Evolutionary conservation across 2,888 invertebrate genomes (phyloP).

Genomic region (Odontomyia ornata): DNA sequence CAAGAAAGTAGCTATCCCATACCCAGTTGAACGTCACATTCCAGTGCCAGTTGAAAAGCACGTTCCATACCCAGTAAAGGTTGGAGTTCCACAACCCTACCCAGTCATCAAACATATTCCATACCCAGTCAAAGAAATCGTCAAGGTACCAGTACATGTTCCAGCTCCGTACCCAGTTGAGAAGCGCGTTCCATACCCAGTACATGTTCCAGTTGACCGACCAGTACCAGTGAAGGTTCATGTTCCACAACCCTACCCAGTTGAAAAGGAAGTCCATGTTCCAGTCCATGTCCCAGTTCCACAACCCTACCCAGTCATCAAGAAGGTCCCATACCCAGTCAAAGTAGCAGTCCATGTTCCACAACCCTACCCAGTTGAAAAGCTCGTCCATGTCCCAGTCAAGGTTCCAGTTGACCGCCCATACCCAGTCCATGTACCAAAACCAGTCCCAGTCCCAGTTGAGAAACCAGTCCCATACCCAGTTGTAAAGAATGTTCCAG

Average conservation of each 20-base stretch:
- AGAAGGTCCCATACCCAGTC: slow-evolving; percentile 71
- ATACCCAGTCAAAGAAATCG: slow-evolving; percentile 75
- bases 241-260: slow-evolving; percentile 80
- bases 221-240: slow-evolving; percentile 77
- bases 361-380: slow-evolving; percentile 78
- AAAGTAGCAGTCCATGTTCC: slow-evolving; percentile 75
- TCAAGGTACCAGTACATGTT: slow-evolving; percentile 78
- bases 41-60: slow-evolving; percentile 73
- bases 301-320: slow-evolving; percentile 73
- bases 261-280: slow-evolving; percentile 76
- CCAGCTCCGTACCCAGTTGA: slow-evolving; percentile 72
- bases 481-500: slow-evolving; percentile 70
- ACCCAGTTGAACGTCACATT: slow-evolving; percentile 77
- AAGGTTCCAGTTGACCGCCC: slow-evolving; percentile 75
- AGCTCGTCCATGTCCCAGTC: slow-evolving; percentile 74
- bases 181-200: slow-evolving; percentile 70
- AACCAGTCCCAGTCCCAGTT: slow-evolving; percentile 69
- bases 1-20: slow-evolving; percentile 78
- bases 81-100: slow-evolving; percentile 74
- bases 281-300: slow-evolving; percentile 77
- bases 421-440: slow-evolving; percentile 72
- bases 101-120: slow-evolving; percentile 76
- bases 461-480: slow-evolving; percentile 69
- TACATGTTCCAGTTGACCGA: slow-evolving; percentile 71
- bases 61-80: slow-evolving; percentile 70